A percentile compares a stretch with the other conserved stretches of the same genome.
Evolutionary conservation across 1,140 invertebrate species (phyloP).

Genomic region (Eciton burchellii): DNA sequence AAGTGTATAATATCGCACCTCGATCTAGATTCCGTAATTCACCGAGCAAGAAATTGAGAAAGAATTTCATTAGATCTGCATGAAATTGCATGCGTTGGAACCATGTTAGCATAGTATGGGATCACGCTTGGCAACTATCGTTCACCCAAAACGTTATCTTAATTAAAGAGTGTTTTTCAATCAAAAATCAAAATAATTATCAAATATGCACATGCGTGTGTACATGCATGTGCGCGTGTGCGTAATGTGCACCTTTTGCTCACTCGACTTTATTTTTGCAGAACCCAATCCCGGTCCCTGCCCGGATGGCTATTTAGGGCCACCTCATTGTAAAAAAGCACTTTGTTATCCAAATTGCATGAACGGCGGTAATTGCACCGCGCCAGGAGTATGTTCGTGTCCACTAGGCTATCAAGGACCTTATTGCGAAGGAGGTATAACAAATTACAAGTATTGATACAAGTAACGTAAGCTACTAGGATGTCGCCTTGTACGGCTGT

Average conservation of each 20-base stretch:
- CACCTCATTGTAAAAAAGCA: constrained; percentile 93
- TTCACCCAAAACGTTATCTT: background rate
- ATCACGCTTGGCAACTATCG: background rate
- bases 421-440: constrained; percentile 94
- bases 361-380: constrained; percentile 96
- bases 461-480: too few relatives aligned
- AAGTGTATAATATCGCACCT: background rate
- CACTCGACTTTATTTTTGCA: constrained; percentile 82
- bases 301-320: constrained; percentile 94
- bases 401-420: constrained; percentile 94
- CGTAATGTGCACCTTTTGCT: constrained; percentile 25
- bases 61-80: constrained; percentile 8
- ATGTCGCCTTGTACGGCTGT: too few relatives aligned
- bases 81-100: constrained; percentile 21
- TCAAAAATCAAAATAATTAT: constrained; percentile 10
- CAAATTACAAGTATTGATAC: background rate
- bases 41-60: background rate
- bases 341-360: constrained; percentile 96
- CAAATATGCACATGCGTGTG: background rate
- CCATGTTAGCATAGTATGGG: constrained; percentile 7
- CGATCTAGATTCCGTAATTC: background rate
- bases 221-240: background rate
- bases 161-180: too few relatives aligned
- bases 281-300: constrained; percentile 95
- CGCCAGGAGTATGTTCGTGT: constrained; percentile 94